Evolutionary conservation across 1,140 invertebrate genomes (phyloP).

Genomic region (Zaprionus gabonicus): DNA sequence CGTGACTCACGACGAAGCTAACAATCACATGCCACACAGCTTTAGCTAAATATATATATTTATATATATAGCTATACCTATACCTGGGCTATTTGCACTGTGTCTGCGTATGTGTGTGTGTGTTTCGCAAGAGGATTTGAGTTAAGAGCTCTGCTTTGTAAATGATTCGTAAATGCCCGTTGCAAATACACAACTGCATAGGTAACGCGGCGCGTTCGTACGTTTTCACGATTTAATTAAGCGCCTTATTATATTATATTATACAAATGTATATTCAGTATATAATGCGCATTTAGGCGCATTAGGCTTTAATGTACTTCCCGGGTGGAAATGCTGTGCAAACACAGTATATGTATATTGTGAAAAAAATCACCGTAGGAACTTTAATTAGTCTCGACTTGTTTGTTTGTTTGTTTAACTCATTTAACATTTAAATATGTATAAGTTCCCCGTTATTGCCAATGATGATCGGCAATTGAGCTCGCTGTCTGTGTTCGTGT

Average conservation of each 20-base stretch:
- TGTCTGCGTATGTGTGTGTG: too few relatives aligned
- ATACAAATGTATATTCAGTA: conserved; percentile 1
- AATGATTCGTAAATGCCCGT: not conserved
- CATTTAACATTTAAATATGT: not conserved
- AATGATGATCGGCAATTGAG: not conserved
- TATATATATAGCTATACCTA: too few relatives aligned
- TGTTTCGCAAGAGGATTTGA: conserved; percentile 8
- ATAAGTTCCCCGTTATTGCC: conserved; percentile 6
- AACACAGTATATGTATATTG: not conserved
- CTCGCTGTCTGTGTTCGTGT: not conserved
- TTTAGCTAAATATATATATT: not conserved
- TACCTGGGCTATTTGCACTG: not conserved
- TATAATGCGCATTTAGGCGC: conserved; percentile 7
- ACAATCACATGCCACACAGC: conserved; percentile 3
- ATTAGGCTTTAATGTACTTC: conserved; percentile 9
- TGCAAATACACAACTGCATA: conserved; percentile 1
- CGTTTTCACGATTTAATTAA: conserved; percentile 1
- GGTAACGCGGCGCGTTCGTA: not conserved
- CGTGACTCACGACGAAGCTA: conserved; percentile 24
- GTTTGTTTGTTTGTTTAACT: conserved; percentile 6
- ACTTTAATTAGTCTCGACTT: conserved; percentile 1
- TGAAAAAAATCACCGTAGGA: not conserved
- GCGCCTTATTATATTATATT: conserved; percentile 1
- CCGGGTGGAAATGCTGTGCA: conserved; percentile 2
- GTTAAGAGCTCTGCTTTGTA: conserved; percentile 3